These are phyloP conservation scores for Camponotus fellah DNA, from an alignment of 2,888 invertebrate genomes.

Conservation along the genomic window DNA sequence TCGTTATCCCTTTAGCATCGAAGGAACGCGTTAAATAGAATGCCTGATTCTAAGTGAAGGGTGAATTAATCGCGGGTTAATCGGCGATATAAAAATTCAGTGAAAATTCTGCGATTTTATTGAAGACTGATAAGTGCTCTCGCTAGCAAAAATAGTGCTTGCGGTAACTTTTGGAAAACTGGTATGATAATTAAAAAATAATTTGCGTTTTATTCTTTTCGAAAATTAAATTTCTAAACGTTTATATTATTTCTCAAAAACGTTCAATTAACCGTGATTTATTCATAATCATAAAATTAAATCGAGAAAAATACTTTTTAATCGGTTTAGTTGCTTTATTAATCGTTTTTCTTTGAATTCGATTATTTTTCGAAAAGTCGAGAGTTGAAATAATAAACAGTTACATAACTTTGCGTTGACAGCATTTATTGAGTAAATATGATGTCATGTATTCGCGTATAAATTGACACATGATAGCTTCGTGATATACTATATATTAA, in stretches of 20 bases:
- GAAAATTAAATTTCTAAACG: neutral
- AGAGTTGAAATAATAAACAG: constrained; percentile 25
- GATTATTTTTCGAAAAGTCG: constrained; percentile 39
- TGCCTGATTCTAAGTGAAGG: neutral
- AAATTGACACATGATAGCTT: constrained; percentile 44
- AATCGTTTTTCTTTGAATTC: constrained; percentile 28
- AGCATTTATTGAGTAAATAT: constrained; percentile 57
- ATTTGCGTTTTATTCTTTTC: neutral
- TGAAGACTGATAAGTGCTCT: neutral
- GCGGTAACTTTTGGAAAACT: neutral
- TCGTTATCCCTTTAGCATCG: constrained; percentile 1
- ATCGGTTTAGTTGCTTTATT: neutral
- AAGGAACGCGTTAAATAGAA: neutral
- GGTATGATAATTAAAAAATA: neutral
- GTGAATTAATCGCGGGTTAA: neutral
- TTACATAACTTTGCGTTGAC: constrained; percentile 70
- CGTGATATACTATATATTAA: neutral
- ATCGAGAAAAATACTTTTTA: neutral
- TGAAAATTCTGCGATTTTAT: neutral
- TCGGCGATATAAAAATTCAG: neutral
- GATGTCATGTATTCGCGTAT: constrained; percentile 53
- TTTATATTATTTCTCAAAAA: neutral
- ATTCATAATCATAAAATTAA: neutral
- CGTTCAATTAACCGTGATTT: neutral
- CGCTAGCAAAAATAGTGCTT: neutral